A percentile compares a stretch with the other conserved stretches of the same genome.
Evolutionary conservation across 2,113 vertebrate species (phyloP).

Genomic region (Phrynosoma blainvillii): DNA sequence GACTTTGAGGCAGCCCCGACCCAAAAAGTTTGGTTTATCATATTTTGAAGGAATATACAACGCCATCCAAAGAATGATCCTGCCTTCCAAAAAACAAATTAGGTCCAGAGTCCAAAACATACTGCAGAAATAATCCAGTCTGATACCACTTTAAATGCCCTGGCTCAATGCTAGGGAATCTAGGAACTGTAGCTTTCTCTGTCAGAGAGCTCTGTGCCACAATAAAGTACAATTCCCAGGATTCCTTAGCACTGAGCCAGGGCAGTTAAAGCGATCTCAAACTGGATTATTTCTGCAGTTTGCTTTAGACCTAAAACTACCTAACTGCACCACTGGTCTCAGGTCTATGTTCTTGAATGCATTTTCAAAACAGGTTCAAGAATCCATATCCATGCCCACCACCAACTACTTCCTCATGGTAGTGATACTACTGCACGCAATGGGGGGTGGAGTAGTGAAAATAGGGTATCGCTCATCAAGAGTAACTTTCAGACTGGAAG

Average conservation of each 20-base stretch:
- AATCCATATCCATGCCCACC: background rate
- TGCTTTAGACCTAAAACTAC: background rate
- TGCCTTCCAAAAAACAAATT: too few relatives aligned
- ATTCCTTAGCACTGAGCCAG: too few relatives aligned
- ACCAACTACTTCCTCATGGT: background rate
- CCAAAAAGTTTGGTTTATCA: background rate
- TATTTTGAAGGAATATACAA: background rate
- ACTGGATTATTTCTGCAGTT: too few relatives aligned
- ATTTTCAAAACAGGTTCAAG: background rate
- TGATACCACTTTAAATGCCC: too few relatives aligned
- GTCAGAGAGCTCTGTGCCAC: too few relatives aligned
- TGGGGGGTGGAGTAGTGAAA: too few relatives aligned
- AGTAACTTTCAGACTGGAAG: background rate
- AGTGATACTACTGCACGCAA: background rate
- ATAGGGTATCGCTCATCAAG: background rate
- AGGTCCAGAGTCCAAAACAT: background rate
- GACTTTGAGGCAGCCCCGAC: too few relatives aligned
- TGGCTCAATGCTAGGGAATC: too few relatives aligned
- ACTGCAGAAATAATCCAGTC: too few relatives aligned
- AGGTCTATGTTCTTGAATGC: background rate
- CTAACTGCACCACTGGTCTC: background rate
- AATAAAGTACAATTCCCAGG: too few relatives aligned
- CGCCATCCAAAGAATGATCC: background rate
- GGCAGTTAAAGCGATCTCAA: too few relatives aligned
- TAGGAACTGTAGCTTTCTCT: too few relatives aligned